Conservation (phyloP, 2,113 vertebrate genomes). For the Tretioscincus oriximinensis region DNA sequence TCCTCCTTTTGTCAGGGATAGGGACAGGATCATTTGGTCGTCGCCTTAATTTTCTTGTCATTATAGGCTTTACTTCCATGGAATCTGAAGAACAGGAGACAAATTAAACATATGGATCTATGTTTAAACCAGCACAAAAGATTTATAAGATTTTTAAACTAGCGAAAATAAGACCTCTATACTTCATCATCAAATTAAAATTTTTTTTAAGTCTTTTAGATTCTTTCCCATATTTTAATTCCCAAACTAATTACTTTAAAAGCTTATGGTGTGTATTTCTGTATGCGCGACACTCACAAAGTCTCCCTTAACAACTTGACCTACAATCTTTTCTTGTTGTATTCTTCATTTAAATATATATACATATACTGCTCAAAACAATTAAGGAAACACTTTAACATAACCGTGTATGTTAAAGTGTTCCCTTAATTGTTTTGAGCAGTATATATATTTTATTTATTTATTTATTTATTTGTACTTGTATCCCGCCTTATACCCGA, state of each 20-base stretch:
- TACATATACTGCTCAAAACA: too few species aligned
- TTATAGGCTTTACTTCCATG: conserved; percentile 98
- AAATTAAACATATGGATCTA: conserved; percentile 14
- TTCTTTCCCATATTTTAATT: not conserved
- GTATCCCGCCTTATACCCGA: too few species aligned
- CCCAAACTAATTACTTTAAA: not conserved
- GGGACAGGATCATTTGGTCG: conserved; percentile 96
- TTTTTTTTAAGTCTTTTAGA: not conserved
- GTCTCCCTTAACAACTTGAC: not conserved
- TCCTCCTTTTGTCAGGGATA: conserved; percentile 95
- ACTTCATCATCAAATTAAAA: not conserved
- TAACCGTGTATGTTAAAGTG: too few species aligned
- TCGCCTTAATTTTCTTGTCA: conserved; percentile 93
- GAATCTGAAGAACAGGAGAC: conserved; percentile 81
- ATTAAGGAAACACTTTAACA: too few species aligned
- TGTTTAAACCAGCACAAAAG: not conserved
- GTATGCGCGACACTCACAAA: too few species aligned
- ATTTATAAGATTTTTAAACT: not conserved
- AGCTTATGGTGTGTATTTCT: not conserved
- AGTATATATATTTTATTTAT: too few species aligned
- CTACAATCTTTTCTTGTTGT: not conserved
- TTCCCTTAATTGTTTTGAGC: too few species aligned
- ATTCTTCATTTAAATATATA: too few species aligned
- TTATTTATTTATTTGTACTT: too few species aligned
- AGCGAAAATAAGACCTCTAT: not conserved